These are phyloP conservation scores for Nasonia oneida DNA, from an alignment of 2,888 invertebrate genomes.

Conservation along the genomic window DNA sequence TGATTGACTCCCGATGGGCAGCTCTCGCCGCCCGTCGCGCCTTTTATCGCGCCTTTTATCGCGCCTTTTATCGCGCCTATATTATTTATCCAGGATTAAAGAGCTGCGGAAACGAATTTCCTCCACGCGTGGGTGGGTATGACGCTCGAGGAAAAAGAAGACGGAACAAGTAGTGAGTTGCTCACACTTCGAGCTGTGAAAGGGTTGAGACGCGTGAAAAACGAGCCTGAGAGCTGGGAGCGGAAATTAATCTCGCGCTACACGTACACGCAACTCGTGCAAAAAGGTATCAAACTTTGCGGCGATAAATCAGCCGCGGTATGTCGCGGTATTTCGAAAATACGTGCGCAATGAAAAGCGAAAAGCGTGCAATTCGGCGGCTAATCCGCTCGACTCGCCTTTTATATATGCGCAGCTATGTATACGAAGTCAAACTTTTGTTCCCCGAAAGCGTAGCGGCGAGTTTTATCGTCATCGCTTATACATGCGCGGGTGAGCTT, in stretches of 20 bases:
- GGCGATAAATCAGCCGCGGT: slow-evolving; percentile 13
- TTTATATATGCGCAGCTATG: not conserved
- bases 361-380: not conserved
- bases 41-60: too few relatives aligned
- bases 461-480: not conserved
- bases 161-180: not conserved
- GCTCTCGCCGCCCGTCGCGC: not conserved
- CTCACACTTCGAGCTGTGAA: not conserved
- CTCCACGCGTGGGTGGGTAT: not conserved
- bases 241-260: slow-evolving; percentile 24
- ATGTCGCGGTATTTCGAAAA: not conserved
- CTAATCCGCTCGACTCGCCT: not conserved
- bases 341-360: slow-evolving; percentile 1
- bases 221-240: not conserved
- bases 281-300: slow-evolving; percentile 8
- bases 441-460: not conserved
- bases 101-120: not conserved
- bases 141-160: not conserved
- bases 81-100: not conserved
- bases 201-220: slow-evolving; percentile 17
- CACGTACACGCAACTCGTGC: slow-evolving; percentile 14
- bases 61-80: too few relatives aligned
- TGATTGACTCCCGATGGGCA: not conserved
- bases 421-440: not conserved
- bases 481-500: too few relatives aligned